A percentile compares a stretch with the other conserved stretches of the same genome.
Evolutionary conservation across 2,888 invertebrate species (phyloP).

Genomic region (Scelioninae gen. 2): DNA sequence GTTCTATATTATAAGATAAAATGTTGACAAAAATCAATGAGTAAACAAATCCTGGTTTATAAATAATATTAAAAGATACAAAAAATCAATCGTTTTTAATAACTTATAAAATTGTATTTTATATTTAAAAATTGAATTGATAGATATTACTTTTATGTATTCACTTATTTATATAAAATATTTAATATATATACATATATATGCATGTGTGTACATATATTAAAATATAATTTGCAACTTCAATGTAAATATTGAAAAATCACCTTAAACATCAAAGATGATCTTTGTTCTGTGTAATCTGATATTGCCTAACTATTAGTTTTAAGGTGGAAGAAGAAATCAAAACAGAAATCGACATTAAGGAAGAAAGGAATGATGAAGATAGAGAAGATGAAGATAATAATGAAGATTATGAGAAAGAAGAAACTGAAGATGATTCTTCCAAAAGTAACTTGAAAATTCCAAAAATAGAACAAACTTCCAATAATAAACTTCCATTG

Average conservation of each 20-base stretch:
- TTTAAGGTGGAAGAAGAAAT: constrained; percentile 68
- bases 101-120: too few relatives aligned
- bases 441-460: constrained; percentile 44
- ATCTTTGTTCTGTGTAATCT: constrained; percentile 73
- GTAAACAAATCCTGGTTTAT: too few relatives aligned
- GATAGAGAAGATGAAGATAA: constrained; percentile 56
- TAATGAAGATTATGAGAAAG: constrained; percentile 39
- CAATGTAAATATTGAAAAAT: constrained; percentile 2
- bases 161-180: too few relatives aligned
- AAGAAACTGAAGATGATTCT: constrained; percentile 31
- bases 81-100: too few relatives aligned
- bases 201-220: too few relatives aligned
- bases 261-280: constrained; percentile 40
- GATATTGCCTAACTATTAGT: constrained; percentile 73
- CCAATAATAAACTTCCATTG: constrained; percentile 75
- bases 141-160: too few relatives aligned
- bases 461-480: constrained; percentile 63
- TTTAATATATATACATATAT: too few relatives aligned
- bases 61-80: too few relatives aligned
- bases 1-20: too few relatives aligned
- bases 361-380: constrained; percentile 56
- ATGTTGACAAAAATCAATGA: too few relatives aligned
- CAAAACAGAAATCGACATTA: constrained; percentile 39
- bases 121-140: too few relatives aligned
- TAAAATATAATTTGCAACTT: too few relatives aligned